A percentile compares a stretch with the other conserved stretches of the same genome.
phyloP scores from a whole-genome alignment of 1,140 invertebrate species.

The Ostrea denselamellosa region DNA sequence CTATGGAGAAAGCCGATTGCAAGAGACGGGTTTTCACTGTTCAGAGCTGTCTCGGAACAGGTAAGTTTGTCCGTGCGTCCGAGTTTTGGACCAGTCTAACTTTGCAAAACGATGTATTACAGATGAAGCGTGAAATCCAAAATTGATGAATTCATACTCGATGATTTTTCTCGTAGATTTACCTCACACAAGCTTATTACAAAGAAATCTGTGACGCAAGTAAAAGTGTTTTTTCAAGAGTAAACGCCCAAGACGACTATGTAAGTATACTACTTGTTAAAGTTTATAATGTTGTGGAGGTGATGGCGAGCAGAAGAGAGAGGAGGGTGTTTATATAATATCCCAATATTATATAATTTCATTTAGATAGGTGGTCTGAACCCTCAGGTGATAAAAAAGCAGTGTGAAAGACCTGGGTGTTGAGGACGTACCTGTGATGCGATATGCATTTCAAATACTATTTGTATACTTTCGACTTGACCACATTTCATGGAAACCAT shows the following conservation, averaged over 20 bases:
- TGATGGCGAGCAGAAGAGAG: too few relatives aligned
- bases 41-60: conserved; percentile 91
- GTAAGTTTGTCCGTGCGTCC: conserved; percentile 75
- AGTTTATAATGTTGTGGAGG: too few relatives aligned
- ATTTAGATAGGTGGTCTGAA: too few relatives aligned
- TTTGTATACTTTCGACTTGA: too few relatives aligned
- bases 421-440: too few relatives aligned
- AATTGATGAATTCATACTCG: background rate
- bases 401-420: too few relatives aligned
- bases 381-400: too few relatives aligned
- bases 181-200: conserved; percentile 83
- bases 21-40: conserved; percentile 90
- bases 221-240: conserved; percentile 54
- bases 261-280: conserved; percentile 43
- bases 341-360: too few relatives aligned
- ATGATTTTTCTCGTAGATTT: conserved; percentile 79
- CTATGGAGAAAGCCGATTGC: conserved; percentile 90
- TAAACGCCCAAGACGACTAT: conserved; percentile 53
- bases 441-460: too few relatives aligned
- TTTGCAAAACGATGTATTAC: background rate
- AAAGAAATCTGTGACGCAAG: conserved; percentile 57
- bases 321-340: too few relatives aligned
- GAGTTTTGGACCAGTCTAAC: background rate
- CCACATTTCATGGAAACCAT: too few relatives aligned
- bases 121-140: background rate